Evolutionary conservation across 2,888 invertebrate species (phyloP).

Genomic region (Tiphia femorata): DNA sequence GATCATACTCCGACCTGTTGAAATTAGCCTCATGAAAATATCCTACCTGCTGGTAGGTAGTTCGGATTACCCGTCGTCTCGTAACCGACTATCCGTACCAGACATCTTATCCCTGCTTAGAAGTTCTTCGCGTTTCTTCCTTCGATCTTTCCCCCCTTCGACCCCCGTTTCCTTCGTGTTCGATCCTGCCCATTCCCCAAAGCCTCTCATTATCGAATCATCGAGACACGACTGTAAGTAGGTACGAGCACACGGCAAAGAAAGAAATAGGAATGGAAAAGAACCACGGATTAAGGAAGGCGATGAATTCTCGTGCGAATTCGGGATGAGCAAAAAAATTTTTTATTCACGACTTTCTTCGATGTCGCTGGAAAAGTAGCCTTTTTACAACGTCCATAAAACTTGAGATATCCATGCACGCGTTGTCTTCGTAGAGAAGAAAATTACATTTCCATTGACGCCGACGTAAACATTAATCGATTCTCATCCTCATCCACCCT

Average conservation of each 20-base stretch:
- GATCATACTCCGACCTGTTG: conserved; percentile 36
- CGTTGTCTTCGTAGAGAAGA: too few relatives aligned
- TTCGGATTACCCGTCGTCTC: conserved; percentile 39
- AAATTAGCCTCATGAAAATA: conserved; percentile 51
- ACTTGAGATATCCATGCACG: too few relatives aligned
- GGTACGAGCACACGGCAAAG: not conserved
- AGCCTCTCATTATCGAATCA: conserved; percentile 33
- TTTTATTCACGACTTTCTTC: too few relatives aligned
- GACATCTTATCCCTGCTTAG: conserved; percentile 46
- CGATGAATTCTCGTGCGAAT: not conserved
- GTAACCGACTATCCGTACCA: conserved; percentile 31
- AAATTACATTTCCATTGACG: too few relatives aligned
- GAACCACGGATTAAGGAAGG: not conserved
- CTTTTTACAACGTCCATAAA: too few relatives aligned
- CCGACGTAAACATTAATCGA: too few relatives aligned
- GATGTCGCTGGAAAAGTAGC: too few relatives aligned
- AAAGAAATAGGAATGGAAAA: too few relatives aligned
- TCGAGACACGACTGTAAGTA: conserved; percentile 15
- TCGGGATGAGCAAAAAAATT: too few relatives aligned
- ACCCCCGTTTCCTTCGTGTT: not conserved
- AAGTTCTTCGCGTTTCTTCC: not conserved
- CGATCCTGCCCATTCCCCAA: not conserved
- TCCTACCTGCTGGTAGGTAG: conserved; percentile 24
- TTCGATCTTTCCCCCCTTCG: not conserved
- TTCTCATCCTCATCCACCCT: not conserved